These are phyloP conservation scores for Stenolophus ochropezus DNA, from an alignment of 2,888 invertebrate species.

Conservation along the genomic window DNA sequence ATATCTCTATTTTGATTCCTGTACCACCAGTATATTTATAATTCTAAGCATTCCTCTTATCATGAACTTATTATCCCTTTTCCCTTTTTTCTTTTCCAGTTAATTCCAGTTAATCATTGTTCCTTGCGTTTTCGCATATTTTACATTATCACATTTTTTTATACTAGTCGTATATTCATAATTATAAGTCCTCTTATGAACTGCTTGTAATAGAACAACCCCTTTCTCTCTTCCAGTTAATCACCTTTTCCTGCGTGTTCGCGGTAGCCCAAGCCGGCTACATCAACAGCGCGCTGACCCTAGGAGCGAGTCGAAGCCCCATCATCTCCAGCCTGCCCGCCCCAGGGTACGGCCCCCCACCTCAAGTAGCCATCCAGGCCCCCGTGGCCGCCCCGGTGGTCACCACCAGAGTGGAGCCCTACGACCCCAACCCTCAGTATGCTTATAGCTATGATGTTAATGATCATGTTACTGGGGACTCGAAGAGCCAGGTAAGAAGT, in stretches of 20 bases:
- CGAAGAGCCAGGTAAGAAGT: constrained; percentile 68
- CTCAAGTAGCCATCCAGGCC: constrained; percentile 58
- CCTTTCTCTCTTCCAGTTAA: constrained; percentile 49
- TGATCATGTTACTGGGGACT: constrained; percentile 70
- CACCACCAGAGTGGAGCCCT: constrained; percentile 68
- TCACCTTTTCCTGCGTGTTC: constrained; percentile 61
- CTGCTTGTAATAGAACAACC: background rate
- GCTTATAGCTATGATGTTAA: constrained; percentile 70
- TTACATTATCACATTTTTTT: background rate
- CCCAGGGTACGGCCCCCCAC: constrained; percentile 44
- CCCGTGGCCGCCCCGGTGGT: constrained; percentile 15
- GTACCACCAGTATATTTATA: no score
- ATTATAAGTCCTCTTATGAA: background rate
- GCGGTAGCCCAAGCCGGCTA: constrained; percentile 60
- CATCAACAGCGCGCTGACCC: constrained; percentile 58
- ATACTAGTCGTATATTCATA: background rate
- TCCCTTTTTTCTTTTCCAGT: no score
- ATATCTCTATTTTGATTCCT: no score
- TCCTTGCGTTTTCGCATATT: background rate
- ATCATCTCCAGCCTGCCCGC: constrained; percentile 49
- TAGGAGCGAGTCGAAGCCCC: constrained; percentile 45
- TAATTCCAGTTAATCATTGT: background rate
- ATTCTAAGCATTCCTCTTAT: no score
- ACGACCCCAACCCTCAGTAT: constrained; percentile 70
- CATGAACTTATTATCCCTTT: no score